Base-by-base conservation (phyloP, 2,888 invertebrate species). In the Drosophila nigritarsus region DNA sequence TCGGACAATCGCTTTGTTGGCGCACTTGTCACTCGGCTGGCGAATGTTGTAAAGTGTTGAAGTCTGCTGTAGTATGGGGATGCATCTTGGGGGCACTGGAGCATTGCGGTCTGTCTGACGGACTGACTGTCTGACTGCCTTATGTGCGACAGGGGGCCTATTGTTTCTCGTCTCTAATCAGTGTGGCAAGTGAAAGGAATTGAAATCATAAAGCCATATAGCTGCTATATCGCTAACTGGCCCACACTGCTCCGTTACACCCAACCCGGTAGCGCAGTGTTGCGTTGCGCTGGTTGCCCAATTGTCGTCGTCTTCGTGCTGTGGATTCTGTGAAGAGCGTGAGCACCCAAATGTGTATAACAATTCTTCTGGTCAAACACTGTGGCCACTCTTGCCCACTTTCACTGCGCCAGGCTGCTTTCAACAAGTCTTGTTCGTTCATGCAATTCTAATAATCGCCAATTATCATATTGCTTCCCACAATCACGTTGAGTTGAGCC, bases 181-280 rank as follows among this genome's bases (percentile, higher is more conserved):
- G 67, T 42, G 78, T 45, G 75, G 68, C 89, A 78, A 86, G 90
- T 90, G 86, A 86, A 86, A 86, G 86, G 86, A 87, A 64, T 65
- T 30, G 45, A 62, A 81, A 67, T 73, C 76, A 83, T 86, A 90
- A 87, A 85, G 90, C 87, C 86, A 83, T 87, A 73, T 51, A 80
- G 89, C 74, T 78, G 89, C 66, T 73, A 81, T 89, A 89, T 89
- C 76, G 75, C 69, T 81, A 74, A 88, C 90, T 88, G 64, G 77
- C 73, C 80, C 78, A 83, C 27, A 38, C 61, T 67, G 58, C 78
- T 75, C 67, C 65, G 81, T 83, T 89, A 89, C 87, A 90, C 74
- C 88, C 83, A 85, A 87, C 90, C 89, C 86, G 90, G 86, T 87
- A 89, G 86, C 66, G 89, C 90, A 89, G 76, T 89, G 82, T 89